Evolutionary conservation across 1,140 invertebrate species (phyloP).

Genomic region (Plutomurus gul): DNA sequence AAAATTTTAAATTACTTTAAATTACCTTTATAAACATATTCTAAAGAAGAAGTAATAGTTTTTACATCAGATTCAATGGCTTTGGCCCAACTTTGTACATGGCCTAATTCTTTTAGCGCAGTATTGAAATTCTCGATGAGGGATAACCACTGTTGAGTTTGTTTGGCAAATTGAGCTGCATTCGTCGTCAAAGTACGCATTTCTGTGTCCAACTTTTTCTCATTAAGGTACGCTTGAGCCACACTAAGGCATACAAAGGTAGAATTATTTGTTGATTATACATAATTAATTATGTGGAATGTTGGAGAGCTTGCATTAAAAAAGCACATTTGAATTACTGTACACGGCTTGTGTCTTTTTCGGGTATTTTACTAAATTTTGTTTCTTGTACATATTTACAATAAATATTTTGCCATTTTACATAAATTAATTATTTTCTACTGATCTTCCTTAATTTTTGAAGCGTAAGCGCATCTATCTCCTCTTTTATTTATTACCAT

Average conservation of each 20-base stretch:
- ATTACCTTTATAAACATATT: slow-evolving; percentile 89
- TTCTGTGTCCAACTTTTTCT: slow-evolving; percentile 95
- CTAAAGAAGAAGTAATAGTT: slow-evolving; percentile 87
- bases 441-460: too few species aligned
- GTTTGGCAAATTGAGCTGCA: slow-evolving; percentile 92
- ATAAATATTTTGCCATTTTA: too few species aligned
- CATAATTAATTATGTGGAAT: too few species aligned
- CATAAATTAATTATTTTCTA: too few species aligned
- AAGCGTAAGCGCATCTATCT: too few species aligned
- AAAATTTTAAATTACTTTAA: slow-evolving; percentile 42
- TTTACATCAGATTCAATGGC: slow-evolving; percentile 97
- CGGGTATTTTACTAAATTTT: too few species aligned
- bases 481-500: too few species aligned
- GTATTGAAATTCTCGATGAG: slow-evolving; percentile 94
- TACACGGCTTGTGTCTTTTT: too few species aligned
- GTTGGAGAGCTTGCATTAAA: too few species aligned
- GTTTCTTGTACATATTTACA: too few species aligned
- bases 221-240: slow-evolving; percentile 96
- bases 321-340: too few species aligned
- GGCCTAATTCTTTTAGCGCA: slow-evolving; percentile 95
- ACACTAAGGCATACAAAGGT: slow-evolving; percentile 65
- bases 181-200: slow-evolving; percentile 94
- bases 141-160: slow-evolving; percentile 93
- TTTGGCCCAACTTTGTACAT: slow-evolving; percentile 97
- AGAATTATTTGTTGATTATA: too few species aligned